Evolutionary conservation across 2,888 invertebrate species (phyloP).

Genomic region (Tiliacea aurago): DNA sequence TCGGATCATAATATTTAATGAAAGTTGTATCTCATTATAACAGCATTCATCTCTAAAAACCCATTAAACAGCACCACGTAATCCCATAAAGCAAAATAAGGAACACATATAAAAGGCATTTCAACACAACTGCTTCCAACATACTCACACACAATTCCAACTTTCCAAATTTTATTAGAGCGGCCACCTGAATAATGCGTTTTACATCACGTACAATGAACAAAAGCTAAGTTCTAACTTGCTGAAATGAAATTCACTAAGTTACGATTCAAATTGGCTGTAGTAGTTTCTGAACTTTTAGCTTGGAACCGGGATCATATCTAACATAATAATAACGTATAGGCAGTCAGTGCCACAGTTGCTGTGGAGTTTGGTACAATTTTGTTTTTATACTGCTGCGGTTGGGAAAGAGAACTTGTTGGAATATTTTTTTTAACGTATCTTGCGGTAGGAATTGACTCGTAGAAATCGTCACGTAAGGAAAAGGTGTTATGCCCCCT

Average conservation of each 20-base stretch:
- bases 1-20: neutral
- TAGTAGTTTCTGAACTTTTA: slow-evolving; percentile 64
- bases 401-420: neutral
- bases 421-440: no score
- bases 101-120: slow-evolving; percentile 43
- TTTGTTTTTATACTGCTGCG: slow-evolving; percentile 8
- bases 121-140: slow-evolving; percentile 37
- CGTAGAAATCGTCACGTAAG: no score
- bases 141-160: slow-evolving; percentile 49
- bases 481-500: no score
- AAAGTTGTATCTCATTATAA: neutral
- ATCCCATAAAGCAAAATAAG: slow-evolving; percentile 27
- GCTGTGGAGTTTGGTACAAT: slow-evolving; percentile 44
- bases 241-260: slow-evolving; percentile 68
- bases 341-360: slow-evolving; percentile 17
- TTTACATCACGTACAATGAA: slow-evolving; percentile 60
- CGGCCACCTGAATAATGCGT: slow-evolving; percentile 64
- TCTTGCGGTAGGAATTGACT: no score
- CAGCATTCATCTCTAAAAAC: neutral
- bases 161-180: slow-evolving; percentile 62
- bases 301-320: slow-evolving; percentile 58
- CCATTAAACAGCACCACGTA: slow-evolving; percentile 3
- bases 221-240: slow-evolving; percentile 65
- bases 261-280: slow-evolving; percentile 68
- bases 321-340: slow-evolving; percentile 50